Conservation (phyloP, 2,113 vertebrate species). For the Tragelaphus strepsiceros region DNA sequence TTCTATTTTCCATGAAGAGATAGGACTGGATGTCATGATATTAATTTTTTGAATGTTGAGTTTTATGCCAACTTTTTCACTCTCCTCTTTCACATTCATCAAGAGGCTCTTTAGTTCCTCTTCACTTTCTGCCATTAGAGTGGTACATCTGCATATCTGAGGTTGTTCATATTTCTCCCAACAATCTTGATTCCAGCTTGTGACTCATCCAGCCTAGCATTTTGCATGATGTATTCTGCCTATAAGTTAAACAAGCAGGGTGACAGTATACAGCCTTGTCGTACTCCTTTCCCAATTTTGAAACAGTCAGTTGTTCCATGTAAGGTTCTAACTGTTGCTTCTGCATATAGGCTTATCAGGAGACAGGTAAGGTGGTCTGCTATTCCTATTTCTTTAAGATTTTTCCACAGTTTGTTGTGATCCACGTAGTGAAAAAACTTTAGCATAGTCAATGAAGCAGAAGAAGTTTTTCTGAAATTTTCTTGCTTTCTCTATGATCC, state of each 20-base stretch:
- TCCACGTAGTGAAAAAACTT: not conserved
- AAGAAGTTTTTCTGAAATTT: not conserved
- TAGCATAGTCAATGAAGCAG: not conserved
- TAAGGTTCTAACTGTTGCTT: not conserved
- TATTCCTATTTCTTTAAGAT: not conserved
- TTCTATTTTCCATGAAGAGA: not conserved
- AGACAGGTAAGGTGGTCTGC: not conserved
- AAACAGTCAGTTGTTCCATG: not conserved
- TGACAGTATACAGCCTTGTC: not conserved
- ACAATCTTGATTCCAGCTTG: not conserved
- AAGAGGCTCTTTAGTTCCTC: not conserved
- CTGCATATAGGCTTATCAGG: not conserved
- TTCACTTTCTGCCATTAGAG: not conserved
- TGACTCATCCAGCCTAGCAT: not conserved
- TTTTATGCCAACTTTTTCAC: not conserved
- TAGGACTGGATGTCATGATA: not conserved
- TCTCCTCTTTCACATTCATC: not conserved
- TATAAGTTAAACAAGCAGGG: not conserved
- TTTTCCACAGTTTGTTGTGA: not conserved
- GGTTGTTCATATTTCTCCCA: not conserved
- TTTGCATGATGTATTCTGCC: not conserved
- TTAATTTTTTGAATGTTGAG: not conserved
- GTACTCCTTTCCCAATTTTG: not conserved
- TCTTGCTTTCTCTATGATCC: not conserved
- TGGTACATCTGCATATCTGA: not conserved